phyloP scores from a whole-genome alignment of 2,113 vertebrate genomes.

The Saguinus imperator region DNA sequence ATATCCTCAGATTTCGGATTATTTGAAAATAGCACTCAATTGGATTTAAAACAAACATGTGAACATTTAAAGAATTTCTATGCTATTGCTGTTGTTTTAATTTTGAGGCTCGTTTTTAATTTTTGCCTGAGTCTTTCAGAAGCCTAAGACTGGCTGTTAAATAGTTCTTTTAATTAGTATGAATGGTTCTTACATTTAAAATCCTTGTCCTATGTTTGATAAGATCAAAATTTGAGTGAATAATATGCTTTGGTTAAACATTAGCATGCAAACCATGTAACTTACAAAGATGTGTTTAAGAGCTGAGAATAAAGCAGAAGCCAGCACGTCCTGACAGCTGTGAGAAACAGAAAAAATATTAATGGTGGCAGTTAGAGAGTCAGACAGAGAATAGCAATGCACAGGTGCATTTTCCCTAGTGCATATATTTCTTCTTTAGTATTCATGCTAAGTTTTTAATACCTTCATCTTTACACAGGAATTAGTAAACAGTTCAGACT shows the following conservation, averaged over 20 bases:
- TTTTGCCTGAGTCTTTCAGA: constrained; percentile 53
- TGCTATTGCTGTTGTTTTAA: constrained; percentile 43
- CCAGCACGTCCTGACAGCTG: constrained; percentile 76
- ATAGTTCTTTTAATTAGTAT: constrained; percentile 68
- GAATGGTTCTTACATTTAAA: constrained; percentile 64
- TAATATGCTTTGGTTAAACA: constrained; percentile 50
- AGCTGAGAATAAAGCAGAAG: constrained; percentile 75
- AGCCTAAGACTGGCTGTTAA: constrained; percentile 47
- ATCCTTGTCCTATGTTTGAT: constrained; percentile 69
- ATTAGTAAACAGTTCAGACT: constrained; percentile 75
- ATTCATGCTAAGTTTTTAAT: constrained; percentile 70
- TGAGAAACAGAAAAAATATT: constrained; percentile 77
- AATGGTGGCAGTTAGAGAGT: constrained; percentile 77
- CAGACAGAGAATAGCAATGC: constrained; percentile 75
- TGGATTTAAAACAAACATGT: constrained; percentile 50
- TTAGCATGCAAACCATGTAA: constrained; percentile 63
- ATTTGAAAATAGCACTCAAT: constrained; percentile 39
- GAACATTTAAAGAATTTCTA: not conserved
- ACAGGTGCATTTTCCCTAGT: constrained; percentile 72
- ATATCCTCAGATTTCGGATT: constrained; percentile 14
- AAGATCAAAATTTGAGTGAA: constrained; percentile 71
- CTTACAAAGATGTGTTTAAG: constrained; percentile 62
- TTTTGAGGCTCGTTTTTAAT: constrained; percentile 46
- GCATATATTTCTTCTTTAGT: constrained; percentile 66
- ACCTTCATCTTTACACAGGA: constrained; percentile 67